Evolutionary conservation across 2,113 vertebrate species (phyloP).

Genomic region (Tursiops truncatus): DNA sequence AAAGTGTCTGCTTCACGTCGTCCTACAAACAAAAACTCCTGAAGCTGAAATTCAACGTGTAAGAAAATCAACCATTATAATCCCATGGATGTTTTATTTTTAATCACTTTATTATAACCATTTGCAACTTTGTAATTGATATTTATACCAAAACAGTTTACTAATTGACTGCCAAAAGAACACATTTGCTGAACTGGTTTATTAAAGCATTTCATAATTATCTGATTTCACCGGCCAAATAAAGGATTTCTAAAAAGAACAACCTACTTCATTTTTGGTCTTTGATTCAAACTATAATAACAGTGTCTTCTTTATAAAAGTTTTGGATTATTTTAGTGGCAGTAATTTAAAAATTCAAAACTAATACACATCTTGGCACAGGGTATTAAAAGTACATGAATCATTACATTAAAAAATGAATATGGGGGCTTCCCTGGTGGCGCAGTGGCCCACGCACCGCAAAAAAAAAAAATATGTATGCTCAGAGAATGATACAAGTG

Average conservation of each 20-base stretch:
- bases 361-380: not conserved
- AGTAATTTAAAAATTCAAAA: not conserved
- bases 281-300: not conserved
- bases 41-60: not conserved
- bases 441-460: too few species aligned
- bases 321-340: not conserved
- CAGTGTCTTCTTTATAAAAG: not conserved
- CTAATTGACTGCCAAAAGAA: conserved; percentile 36
- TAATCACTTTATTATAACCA: not conserved
- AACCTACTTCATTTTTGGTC: not conserved
- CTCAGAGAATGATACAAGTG: not conserved
- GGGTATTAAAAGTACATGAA: not conserved
- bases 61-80: not conserved
- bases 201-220: not conserved
- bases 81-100: not conserved
- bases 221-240: conserved; percentile 23
- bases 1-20: rapidly evolving
- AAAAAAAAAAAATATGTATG: not conserved
- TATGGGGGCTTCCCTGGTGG: too few species aligned
- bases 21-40: not conserved
- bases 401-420: not conserved
- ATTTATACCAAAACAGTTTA: conserved; percentile 4
- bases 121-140: conserved; percentile 17
- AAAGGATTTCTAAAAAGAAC: not conserved
- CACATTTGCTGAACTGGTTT: conserved; percentile 13